A percentile compares a stretch with the other conserved stretches of the same genome.
Conservation (phyloP, 1,140 invertebrate species). For the Drosophila oshimai region DNA sequence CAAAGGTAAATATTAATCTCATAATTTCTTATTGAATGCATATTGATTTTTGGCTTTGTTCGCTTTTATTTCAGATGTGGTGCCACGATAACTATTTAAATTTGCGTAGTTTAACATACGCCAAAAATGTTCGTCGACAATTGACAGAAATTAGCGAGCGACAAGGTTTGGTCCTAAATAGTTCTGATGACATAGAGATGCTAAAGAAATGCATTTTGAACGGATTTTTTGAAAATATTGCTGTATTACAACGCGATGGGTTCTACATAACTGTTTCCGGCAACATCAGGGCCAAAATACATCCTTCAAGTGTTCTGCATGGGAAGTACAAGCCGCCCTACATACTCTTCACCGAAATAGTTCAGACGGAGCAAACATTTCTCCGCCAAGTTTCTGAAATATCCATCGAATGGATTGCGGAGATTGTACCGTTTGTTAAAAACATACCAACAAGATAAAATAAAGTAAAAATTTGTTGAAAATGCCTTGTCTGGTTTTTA, state of each 20-base stretch:
- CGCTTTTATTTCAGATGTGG: constrained; percentile 87
- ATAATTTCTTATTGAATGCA: too few relatives aligned
- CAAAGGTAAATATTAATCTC: constrained; percentile 85
- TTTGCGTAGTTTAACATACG: constrained; percentile 92
- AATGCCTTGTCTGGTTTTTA: not conserved
- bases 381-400: constrained; percentile 89
- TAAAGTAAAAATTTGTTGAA: not conserved
- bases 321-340: constrained; percentile 87
- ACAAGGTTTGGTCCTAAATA: constrained; percentile 87
- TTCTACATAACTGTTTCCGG: constrained; percentile 88
- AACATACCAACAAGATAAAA: constrained; percentile 17
- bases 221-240: constrained; percentile 94
- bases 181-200: constrained; percentile 89
- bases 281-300: constrained; percentile 67
- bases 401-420: constrained; percentile 89
- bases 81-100: constrained; percentile 96
- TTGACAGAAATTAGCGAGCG: constrained; percentile 90
- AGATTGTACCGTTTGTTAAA: constrained; percentile 83
- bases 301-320: constrained; percentile 80
- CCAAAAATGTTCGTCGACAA: constrained; percentile 91
- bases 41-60: not conserved
- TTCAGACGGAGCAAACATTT: constrained; percentile 93
- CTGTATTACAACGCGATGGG: constrained; percentile 91
- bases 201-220: constrained; percentile 91
- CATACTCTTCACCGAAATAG: constrained; percentile 95